Evolutionary conservation across 2,888 invertebrate species (phyloP), one percentile per base, ranked within the genome.

Genomic region (Patella pellucida): DNA sequence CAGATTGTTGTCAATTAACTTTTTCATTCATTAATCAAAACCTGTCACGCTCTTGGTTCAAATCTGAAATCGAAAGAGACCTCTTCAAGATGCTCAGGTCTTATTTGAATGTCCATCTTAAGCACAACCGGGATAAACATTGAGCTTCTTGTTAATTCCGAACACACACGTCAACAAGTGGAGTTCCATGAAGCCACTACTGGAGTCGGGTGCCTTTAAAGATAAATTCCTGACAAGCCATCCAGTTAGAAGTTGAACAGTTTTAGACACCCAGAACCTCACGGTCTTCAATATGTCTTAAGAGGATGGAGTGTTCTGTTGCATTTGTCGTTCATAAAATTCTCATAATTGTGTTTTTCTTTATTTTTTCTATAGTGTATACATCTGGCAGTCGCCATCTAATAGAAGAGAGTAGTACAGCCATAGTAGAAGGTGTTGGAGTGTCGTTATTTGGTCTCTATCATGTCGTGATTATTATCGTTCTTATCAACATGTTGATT

Each of bases 401-500:
- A 4, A 74, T 74, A 52, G 82, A 83, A 71, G 85, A 85, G 75
- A 87, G 84, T 78, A 88, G 88, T 74, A 89, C 89, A 2, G 85
- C 86, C 14, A 86, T 89, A 15, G 90, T 91, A 19, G 91, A 91
- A 81, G 88, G 93, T 3, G 93, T 95, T 71, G 95, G 95, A 56
- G 94, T 94, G 86, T 92, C 94, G 79, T 93, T 92, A 72, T 91
- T 91, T 85, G 86, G 90, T 84, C 92, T 89, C 78, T 95, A 94
- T 88, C 94, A 94, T 91, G 93, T 95, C 54, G 92, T 95, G 84
- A 93, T 94, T 75, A 94, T 95, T 76, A 93, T 95, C 81, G 93
- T 95, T 79, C 93, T 95, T 56, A 91, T 95, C 80, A 95, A 95
- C 89, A 95, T 95, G 95, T 86, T 92, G 50, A 94, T 95, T 85